phyloP scores from a whole-genome alignment of 2,888 invertebrate genomes.

The Lagria hirta region DNA sequence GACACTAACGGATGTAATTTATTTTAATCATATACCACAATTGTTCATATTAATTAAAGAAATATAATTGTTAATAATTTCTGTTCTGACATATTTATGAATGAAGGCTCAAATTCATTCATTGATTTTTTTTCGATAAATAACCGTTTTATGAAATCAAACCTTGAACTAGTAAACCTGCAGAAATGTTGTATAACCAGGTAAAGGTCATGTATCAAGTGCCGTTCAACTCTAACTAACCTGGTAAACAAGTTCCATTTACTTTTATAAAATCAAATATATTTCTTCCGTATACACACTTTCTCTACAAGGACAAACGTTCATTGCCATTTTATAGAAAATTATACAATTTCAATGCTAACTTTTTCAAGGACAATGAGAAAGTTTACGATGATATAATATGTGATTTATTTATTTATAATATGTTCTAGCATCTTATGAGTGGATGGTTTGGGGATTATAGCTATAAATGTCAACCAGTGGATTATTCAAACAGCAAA shows the following conservation, averaged over 20 bases:
- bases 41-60: no score
- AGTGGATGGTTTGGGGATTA: slow-evolving; percentile 92
- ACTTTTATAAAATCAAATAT: no score
- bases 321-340: slow-evolving; percentile 33
- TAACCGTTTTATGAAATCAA: no score
- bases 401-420: slow-evolving; percentile 7
- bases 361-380: slow-evolving; percentile 33
- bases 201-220: slow-evolving; percentile 33
- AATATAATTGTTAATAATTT: no score
- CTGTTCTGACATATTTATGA: no score
- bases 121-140: slow-evolving; percentile 9
- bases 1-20: no score
- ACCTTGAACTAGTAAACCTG: slow-evolving; percentile 23
- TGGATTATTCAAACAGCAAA: slow-evolving; percentile 85
- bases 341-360: slow-evolving; percentile 31
- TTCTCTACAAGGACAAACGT: slow-evolving; percentile 48
- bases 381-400: slow-evolving; percentile 14
- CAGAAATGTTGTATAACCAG: slow-evolving; percentile 11
- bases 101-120: no score
- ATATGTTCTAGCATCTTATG: slow-evolving; percentile 80
- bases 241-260: slow-evolving; percentile 34
- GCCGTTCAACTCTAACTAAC: no score
- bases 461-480: slow-evolving; percentile 89
- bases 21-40: no score
- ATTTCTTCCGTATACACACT: slow-evolving; percentile 40